Percentiles rank a stretch among this genome's conserved stretches.
Evolutionary conservation across 2,888 invertebrate genomes (phyloP).

Genomic region (Leptopilina drosophilae): DNA sequence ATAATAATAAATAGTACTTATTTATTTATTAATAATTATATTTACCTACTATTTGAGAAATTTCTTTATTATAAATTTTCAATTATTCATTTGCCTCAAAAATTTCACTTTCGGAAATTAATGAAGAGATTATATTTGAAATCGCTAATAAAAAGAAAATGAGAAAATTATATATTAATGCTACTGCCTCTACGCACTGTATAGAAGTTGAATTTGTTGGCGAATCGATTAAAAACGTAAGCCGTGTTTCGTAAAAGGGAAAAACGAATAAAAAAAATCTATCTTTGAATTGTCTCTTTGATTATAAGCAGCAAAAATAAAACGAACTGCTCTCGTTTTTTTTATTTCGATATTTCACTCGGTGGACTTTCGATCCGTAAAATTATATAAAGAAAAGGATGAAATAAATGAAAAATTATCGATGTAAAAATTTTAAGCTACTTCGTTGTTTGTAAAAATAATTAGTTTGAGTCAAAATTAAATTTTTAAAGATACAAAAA

Average conservation of each 20-base stretch:
- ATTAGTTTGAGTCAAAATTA: no score
- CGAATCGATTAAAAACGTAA: conserved; percentile 57
- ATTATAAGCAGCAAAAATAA: not conserved
- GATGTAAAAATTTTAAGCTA: no score
- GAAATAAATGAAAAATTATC: no score
- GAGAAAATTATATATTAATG: conserved; percentile 56
- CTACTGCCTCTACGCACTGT: conserved; percentile 71
- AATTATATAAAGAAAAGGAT: no score
- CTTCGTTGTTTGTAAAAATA: no score
- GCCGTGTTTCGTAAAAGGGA: not conserved
- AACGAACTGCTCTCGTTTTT: conserved; percentile 27
- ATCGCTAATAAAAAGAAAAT: conserved; percentile 19
- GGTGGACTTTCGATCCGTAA: not conserved
- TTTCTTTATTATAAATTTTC: not conserved
- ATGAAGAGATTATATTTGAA: conserved; percentile 37
- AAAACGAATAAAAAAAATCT: not conserved
- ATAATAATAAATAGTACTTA: no score
- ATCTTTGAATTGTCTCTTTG: conserved; percentile 17
- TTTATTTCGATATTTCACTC: not conserved
- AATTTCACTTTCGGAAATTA: conserved; percentile 42
- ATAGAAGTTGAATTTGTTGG: conserved; percentile 64
- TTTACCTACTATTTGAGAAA: no score
- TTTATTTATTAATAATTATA: no score
- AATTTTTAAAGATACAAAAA: no score
- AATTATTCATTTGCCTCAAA: no score